Conservation (phyloP, 1,140 invertebrate species). For the Delia radicum region DNA sequence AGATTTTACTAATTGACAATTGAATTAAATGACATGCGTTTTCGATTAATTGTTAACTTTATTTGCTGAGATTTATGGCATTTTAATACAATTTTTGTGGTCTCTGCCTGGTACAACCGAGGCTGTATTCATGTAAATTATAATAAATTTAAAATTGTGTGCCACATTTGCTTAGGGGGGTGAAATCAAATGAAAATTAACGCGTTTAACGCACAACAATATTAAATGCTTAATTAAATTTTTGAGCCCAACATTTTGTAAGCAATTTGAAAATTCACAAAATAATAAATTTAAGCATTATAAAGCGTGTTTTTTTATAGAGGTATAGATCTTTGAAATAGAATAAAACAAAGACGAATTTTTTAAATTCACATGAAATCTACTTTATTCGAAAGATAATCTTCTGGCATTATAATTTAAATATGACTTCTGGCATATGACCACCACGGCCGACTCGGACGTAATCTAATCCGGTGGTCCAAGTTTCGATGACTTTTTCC, state of each 20-base stretch:
- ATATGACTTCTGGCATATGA: no score
- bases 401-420: no score
- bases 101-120: neutral
- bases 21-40: constrained; percentile 20
- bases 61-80: constrained; percentile 9
- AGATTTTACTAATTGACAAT: constrained; percentile 19
- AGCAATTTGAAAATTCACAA: neutral
- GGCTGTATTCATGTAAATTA: neutral
- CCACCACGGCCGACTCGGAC: no score
- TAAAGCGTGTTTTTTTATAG: neutral
- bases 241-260: neutral
- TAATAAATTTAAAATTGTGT: no score
- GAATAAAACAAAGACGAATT: no score
- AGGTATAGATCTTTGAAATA: neutral
- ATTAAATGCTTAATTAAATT: neutral
- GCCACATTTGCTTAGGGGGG: no score
- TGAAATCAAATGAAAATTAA: neutral
- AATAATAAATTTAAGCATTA: neutral
- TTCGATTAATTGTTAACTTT: constrained; percentile 19
- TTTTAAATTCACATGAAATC: no score
- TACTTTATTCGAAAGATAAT: no score
- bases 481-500: no score
- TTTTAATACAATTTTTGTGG: constrained; percentile 14
- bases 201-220: neutral
- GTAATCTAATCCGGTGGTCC: no score